Evolutionary conservation across 2,888 invertebrate species (phyloP), one percentile per base, ranked within the genome.

Genomic region (Scaptomyza flava): DNA sequence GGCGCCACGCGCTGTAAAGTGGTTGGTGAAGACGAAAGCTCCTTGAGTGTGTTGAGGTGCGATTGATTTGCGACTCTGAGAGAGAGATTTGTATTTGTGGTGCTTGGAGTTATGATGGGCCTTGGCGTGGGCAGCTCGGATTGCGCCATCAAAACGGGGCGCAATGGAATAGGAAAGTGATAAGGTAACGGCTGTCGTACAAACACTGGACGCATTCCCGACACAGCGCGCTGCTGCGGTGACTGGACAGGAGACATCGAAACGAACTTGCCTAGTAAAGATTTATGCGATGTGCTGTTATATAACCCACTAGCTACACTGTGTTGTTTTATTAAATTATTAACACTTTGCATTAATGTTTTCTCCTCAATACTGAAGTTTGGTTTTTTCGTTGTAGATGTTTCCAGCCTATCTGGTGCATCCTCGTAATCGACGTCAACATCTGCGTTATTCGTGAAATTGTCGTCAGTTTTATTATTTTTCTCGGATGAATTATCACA

Each of bases 101-200:
- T 45, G 43, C 12, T 57, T 34, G 52, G 46, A 11, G 30, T n/a
- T 31, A 31, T 6, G 9, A 36, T 20, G 23, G 45, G 27, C n/a
- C 41, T 38, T 27, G 36, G 23, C 1, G 53, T 45, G 0, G 64
- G 31, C 30, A 31, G 34, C 4, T 47, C n/a, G 4, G 48, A 11
- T 14, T 20, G 12, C 9, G 50, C 14, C 8, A 30, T 4, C 6
- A 33, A 33, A 3, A 56, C 33, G 0, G 87, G 74, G 3, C 89
- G 73, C 33, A 90, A 31, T 2, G 90, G 90, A 47, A 90, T 77
- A 4, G 90, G 89, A 66, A 85, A 89, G 46, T 90, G 89, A 72
- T 81, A 89, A 0, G 90, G 90, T 41, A 89, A 52, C 0, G 85
- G 79, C 12, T 78, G 76, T 6, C 78, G 81, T 4, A 80, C 52